Base-by-base conservation (phyloP, 2,797 vertebrate species). In the Spondyliosoma cantharus region DNA sequence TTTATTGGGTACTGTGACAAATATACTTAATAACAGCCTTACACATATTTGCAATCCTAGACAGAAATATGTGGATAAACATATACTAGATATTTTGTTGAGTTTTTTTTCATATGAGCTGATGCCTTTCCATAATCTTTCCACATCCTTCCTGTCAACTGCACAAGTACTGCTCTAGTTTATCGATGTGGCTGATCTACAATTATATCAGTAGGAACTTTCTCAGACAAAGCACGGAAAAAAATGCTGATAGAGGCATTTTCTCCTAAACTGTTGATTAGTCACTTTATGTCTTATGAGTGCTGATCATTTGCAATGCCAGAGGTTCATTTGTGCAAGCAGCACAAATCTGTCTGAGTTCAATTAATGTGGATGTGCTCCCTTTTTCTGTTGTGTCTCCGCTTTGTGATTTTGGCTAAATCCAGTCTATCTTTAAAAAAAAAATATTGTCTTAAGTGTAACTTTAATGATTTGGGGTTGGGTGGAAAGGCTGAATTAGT, bases 401-500 rank as follows among this genome's bases (percentile, higher is more conserved):
- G 45, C 13, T 65, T 52, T 66, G 24, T 56, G 24, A 43, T 71
- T 80, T 27, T 59, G 48, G 63, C 52, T 3, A 12, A 48, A 25
- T 72, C 12, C 3, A 0, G 52, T 50, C 4, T 29, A 46, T 74
- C 53, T 75, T 52, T 59, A 3, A 52, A 62, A 49, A 8, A 24
- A 61, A 61, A 73, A 80, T 60, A 48, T 64, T 67, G 67, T 57
- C 42, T 58, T 75, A 46, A 32, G 71, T 70, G 53, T 24, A 84
- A 43, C 67, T 80, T 83, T 83, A 84, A 83, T 76, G 78, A 81
- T 71, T 50, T 24, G 20, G 14, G 42, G n/a, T 69, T 43, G 48
- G 13, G 16, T 37, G 42, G 48, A 58, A 57, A 71, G 48, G 53
- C 50, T 37, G 70, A 85, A 89, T 79, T 86, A 85, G 81, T 72